phyloP scores from a whole-genome alignment of 2,888 invertebrate species.

The Eristalis arbustorum region DNA sequence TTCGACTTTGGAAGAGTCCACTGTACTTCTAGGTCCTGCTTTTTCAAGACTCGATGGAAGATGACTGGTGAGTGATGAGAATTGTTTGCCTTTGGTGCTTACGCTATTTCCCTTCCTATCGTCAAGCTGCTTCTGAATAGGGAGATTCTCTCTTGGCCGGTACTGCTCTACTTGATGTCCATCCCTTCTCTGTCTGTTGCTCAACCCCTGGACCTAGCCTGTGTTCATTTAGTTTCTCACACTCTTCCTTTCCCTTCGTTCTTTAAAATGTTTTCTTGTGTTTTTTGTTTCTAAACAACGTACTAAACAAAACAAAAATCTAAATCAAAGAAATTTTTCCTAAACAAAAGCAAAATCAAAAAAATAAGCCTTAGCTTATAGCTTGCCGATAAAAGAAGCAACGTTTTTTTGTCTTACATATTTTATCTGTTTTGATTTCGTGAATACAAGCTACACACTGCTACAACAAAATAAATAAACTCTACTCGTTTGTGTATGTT shows the following conservation, averaged over 20 bases:
- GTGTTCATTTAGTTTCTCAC: neutral
- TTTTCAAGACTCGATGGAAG: no score
- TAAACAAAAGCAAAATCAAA: neutral
- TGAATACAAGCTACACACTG: neutral
- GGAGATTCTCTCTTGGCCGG: neutral
- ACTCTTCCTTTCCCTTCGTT: neutral
- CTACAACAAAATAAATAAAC: neutral
- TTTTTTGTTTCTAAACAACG: neutral
- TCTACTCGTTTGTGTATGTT: conserved; percentile 58
- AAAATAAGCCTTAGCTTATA: conserved; percentile 13
- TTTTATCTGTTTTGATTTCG: conserved; percentile 8
- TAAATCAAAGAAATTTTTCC: neutral
- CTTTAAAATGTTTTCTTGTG: neutral
- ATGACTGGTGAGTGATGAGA: no score
- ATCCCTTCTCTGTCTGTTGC: neutral
- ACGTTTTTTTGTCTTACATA: conserved; percentile 26
- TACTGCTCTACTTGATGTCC: neutral
- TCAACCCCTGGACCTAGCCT: neutral
- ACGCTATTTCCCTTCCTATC: no score
- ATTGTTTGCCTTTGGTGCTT: no score
- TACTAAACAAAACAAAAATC: neutral
- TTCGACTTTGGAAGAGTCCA: no score
- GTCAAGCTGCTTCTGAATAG: neutral
- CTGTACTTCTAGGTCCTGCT: no score
- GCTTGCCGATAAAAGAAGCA: conserved; percentile 28